Conservation (phyloP, 2,797 vertebrate genomes). For the Carapus acus region DNA sequence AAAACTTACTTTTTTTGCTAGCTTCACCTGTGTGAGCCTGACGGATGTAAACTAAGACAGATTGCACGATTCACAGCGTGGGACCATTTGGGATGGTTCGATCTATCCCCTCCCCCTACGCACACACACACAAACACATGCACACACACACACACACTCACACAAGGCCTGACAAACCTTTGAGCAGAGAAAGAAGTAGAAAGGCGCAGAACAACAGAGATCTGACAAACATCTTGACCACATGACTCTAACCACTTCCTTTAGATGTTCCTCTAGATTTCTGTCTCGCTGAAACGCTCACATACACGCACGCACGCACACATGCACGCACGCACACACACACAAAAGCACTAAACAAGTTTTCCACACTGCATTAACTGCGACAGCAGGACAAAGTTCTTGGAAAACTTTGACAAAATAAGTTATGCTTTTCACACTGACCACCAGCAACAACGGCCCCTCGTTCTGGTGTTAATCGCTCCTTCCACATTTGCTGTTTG, state of each 20-base stretch:
- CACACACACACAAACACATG: no score
- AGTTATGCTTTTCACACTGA: slow-evolving; percentile 20
- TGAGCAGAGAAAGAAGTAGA: slow-evolving; percentile 46
- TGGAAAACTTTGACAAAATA: no score
- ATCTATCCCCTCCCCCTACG: no score
- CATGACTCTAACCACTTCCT: slow-evolving; percentile 73
- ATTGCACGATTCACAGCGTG: slow-evolving; percentile 6
- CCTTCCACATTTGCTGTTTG: no score
- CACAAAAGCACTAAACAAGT: slow-evolving; percentile 24
- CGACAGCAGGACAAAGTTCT: slow-evolving; percentile 6
- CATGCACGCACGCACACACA: slow-evolving; percentile 18
- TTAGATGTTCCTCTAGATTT: slow-evolving; percentile 67
- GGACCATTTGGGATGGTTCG: no score
- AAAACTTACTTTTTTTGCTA: background rate
- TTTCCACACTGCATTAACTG: slow-evolving; percentile 25
- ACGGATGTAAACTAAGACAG: background rate
- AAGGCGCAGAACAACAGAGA: slow-evolving; percentile 49
- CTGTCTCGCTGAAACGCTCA: slow-evolving; percentile 41
- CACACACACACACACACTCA: background rate
- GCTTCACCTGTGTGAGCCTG: slow-evolving; percentile 3
- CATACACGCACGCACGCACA: slow-evolving; percentile 22
- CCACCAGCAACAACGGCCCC: slow-evolving; percentile 2
- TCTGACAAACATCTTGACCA: slow-evolving; percentile 69
- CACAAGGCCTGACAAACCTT: background rate
- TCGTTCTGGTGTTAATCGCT: no score